Percentiles rank a stretch among this genome's conserved stretches.
phyloP scores from a whole-genome alignment of 1,140 invertebrate genomes.

The Mactra quadrangularis region DNA sequence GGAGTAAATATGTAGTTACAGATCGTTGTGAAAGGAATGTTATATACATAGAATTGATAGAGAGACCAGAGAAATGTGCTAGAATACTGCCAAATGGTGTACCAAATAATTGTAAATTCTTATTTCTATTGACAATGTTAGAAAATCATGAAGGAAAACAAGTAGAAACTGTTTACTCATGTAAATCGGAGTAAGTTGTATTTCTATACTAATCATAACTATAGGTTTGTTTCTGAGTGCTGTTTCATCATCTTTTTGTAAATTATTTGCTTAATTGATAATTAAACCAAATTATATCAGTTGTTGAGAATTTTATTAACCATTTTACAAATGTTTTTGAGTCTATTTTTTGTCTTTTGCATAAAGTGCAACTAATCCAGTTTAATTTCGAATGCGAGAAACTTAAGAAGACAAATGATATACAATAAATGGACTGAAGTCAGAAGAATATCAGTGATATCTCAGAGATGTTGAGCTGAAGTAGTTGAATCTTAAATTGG shows the following conservation, averaged over 20 bases:
- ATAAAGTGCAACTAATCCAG: too few relatives aligned
- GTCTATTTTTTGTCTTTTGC: not conserved
- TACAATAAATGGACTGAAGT: too few relatives aligned
- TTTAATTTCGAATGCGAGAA: too few relatives aligned
- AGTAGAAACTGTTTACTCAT: slow-evolving; percentile 72
- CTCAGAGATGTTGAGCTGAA: too few relatives aligned
- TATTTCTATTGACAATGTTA: slow-evolving; percentile 76
- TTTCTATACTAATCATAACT: slow-evolving; percentile 1
- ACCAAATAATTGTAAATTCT: slow-evolving; percentile 67
- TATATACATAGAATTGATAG: slow-evolving; percentile 65
- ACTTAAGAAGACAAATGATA: too few relatives aligned
- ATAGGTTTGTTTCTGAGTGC: not conserved
- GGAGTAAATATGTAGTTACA: slow-evolving; percentile 66
- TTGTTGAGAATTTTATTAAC: not conserved
- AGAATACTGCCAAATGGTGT: slow-evolving; percentile 63
- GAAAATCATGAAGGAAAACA: slow-evolving; percentile 76
- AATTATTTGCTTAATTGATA: not conserved
- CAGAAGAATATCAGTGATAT: too few relatives aligned
- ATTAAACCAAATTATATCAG: not conserved
- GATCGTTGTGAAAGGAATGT: slow-evolving; percentile 70
- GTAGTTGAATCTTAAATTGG: too few relatives aligned
- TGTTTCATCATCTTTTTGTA: not conserved
- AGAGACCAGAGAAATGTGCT: slow-evolving; percentile 66
- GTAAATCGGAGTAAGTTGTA: slow-evolving; percentile 72
- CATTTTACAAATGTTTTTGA: not conserved